These are phyloP conservation scores for Frieseomelitta varia DNA, from an alignment of 1,140 invertebrate species.

Conservation along the genomic window DNA sequence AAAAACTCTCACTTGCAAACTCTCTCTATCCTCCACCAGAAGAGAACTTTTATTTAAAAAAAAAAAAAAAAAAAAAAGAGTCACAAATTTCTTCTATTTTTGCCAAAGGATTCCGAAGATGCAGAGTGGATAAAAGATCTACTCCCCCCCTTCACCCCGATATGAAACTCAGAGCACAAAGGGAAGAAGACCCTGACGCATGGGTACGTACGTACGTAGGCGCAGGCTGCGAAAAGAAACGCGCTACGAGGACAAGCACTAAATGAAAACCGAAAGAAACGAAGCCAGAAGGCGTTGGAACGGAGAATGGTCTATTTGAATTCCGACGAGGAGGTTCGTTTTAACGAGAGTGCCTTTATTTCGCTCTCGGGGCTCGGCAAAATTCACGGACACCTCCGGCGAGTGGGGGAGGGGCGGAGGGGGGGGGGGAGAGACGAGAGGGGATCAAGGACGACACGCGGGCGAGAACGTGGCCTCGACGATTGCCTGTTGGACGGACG, in stretches of 20 bases:
- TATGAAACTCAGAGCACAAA: not conserved
- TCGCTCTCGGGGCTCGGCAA: conserved; percentile 4
- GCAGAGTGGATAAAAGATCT: too few species aligned
- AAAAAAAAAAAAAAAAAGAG: too few species aligned
- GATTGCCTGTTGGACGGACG: conserved; percentile 32
- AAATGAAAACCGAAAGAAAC: not conserved
- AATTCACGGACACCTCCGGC: conserved; percentile 50
- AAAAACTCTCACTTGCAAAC: too few species aligned
- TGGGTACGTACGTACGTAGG: too few species aligned
- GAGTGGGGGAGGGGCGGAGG: too few species aligned
- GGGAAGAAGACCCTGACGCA: too few species aligned
- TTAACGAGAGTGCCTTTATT: conserved; percentile 47
- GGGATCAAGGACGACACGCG: conserved; percentile 39
- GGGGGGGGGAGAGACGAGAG: not conserved
- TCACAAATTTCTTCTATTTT: too few species aligned
- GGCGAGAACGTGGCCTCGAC: conserved; percentile 30
- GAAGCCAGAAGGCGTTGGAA: not conserved
- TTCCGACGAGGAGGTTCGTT: conserved; percentile 30
- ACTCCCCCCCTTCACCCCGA: too few species aligned
- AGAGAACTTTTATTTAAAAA: too few species aligned
- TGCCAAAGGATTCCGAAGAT: not conserved
- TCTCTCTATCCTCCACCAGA: too few species aligned
- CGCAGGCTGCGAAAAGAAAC: not conserved
- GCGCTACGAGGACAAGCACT: not conserved
- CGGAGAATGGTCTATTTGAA: conserved; percentile 14